Evolutionary conservation across 2,113 vertebrate species (phyloP), one percentile per base, ranked within the genome.

Genomic region (Columba janthina): DNA sequence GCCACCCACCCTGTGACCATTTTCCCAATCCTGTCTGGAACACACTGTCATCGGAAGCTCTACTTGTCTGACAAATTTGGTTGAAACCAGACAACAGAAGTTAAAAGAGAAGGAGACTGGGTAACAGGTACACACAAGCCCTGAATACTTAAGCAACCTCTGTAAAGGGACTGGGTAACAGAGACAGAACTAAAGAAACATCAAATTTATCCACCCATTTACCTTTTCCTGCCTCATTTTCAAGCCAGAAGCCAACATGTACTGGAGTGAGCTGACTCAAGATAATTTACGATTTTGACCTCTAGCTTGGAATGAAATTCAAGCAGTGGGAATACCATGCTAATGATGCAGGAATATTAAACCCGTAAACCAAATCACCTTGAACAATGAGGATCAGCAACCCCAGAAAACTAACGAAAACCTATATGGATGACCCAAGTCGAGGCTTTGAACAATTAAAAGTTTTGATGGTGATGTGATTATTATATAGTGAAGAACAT

Each of bases 281-380:
- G 24, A 20, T 24, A 21, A 17, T 53, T 65, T 44, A n/a, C 8
- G 16, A 56, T 56, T 51, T 36, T 42, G 34, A 58, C 24, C n/a
- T 21, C 17, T 65, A 79, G 22, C 13, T 8, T 42, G 38, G 53
- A 90, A 51, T 42, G 74, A 38, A 72, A 78, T 67, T 38, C 38
- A 88, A 75, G 56, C 36, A 84, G 17, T 29, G 50, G 13, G 8
- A 10, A 57, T 24, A 46, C 38, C 38, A 72, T 1, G 3, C 18
- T 48, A 58, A 82, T 5, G 32, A 38, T 24, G 34, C 32, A 42
- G 38, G 61, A 67, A 84, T 36, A 88, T 29, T 29, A 66, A 61
- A 67, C 21, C 15, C 1, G 0, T 51, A 46, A 38, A 62, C 11
- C 0, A 0, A 48, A 58, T 50, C 24, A 53, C 73, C 38, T 64